Percentiles rank a stretch among this genome's conserved stretches.
These are phyloP conservation scores for Lepidotrigona ventralis DNA, from an alignment of 1,140 invertebrate species.

Conservation along the genomic window DNA sequence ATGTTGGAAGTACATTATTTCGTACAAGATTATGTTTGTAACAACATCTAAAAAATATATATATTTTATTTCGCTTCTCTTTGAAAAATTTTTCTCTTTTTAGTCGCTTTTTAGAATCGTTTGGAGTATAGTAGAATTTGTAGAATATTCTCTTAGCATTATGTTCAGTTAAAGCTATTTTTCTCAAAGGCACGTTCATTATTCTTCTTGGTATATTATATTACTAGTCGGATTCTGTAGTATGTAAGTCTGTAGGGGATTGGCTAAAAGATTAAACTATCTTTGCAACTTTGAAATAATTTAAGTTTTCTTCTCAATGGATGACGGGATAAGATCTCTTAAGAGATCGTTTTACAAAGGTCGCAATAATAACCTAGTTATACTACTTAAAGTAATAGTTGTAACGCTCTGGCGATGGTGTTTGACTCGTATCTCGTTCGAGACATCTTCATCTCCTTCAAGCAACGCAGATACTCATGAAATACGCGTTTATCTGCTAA, in stretches of 20 bases:
- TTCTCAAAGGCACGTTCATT: neutral
- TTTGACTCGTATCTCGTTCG: neutral
- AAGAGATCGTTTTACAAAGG: neutral
- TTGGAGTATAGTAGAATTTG: neutral
- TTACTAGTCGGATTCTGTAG: neutral
- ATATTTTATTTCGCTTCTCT: no score
- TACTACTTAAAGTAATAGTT: neutral
- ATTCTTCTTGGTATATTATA: neutral
- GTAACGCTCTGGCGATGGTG: neutral
- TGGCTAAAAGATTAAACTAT: neutral
- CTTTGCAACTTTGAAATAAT: neutral
- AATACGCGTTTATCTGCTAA: neutral
- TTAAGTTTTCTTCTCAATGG: neutral
- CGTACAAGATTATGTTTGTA: no score
- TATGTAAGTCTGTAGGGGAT: neutral
- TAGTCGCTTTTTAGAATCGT: neutral
- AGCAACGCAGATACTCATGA: neutral
- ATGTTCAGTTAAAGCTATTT: neutral
- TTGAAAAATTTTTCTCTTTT: no score
- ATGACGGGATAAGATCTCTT: neutral
- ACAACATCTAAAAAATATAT: no score
- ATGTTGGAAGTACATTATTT: no score
- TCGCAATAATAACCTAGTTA: neutral
- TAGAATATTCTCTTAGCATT: neutral
- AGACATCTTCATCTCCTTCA: neutral